Evolutionary conservation across 1,140 invertebrate genomes (phyloP).

Genomic region (Pinna nobilis): DNA sequence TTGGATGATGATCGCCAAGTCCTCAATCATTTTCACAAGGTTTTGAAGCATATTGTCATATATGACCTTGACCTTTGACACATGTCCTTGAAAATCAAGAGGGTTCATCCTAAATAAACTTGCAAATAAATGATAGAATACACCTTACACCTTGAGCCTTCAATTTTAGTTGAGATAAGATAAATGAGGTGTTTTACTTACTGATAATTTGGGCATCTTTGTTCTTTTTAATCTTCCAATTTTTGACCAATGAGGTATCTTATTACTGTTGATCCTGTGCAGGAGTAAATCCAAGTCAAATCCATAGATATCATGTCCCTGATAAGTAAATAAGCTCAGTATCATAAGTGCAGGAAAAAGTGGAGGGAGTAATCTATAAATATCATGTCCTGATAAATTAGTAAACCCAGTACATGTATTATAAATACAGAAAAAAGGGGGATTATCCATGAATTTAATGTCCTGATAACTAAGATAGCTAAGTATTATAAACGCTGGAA

Average conservation of each 20-base stretch:
- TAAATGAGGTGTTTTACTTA: constrained; percentile 46
- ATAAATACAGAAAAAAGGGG: background rate
- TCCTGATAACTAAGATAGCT: no score
- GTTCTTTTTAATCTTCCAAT: constrained; percentile 88
- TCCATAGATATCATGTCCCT: constrained; percentile 91
- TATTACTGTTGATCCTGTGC: constrained; percentile 83
- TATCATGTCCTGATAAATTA: background rate
- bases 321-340: constrained; percentile 7
- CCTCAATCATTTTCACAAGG: no score
- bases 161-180: no score
- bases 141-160: no score
- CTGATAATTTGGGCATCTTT: constrained; percentile 76
- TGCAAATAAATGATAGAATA: no score
- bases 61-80: no score
- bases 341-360: background rate
- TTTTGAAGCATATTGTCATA: no score
- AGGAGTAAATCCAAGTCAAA: constrained; percentile 92
- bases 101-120: background rate
- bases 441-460: no score
- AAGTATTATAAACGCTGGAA: no score
- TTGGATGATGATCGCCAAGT: no score
- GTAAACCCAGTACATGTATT: background rate
- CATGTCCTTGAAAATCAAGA: no score
- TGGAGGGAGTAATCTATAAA: background rate
- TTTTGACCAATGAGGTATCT: constrained; percentile 93